Conservation (phyloP, 2,113 vertebrate genomes). For the Hypomesus transpacificus region DNA sequence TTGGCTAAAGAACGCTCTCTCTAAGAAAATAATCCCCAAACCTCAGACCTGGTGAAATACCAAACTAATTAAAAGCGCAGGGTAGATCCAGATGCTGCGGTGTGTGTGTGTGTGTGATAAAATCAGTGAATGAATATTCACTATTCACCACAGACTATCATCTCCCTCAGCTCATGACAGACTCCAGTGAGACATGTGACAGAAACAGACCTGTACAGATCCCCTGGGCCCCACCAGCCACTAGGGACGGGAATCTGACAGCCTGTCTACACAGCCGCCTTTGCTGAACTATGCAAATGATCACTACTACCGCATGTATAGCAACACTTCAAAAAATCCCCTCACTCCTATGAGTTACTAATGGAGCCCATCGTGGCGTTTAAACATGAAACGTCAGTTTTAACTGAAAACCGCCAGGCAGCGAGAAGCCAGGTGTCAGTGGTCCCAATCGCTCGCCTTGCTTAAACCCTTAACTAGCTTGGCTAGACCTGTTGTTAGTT, state of each 20-base stretch:
- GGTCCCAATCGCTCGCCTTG: no score
- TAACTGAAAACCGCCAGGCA: no score
- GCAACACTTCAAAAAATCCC: no score
- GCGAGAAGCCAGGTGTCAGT: no score
- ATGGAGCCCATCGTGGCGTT: no score
- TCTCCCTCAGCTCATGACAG: no score
- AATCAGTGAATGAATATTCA: neutral
- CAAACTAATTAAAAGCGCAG: slow-evolving; percentile 18
- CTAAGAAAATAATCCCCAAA: slow-evolving; percentile 14
- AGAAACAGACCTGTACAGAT: slow-evolving; percentile 22
- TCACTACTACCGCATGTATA: no score
- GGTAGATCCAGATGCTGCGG: neutral
- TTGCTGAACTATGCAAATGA: no score
- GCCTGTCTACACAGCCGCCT: neutral
- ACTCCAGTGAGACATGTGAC: slow-evolving; percentile 9
- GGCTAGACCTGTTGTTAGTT: no score
- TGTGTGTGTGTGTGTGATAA: neutral
- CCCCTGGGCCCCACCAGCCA: neutral
- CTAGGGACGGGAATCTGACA: neutral
- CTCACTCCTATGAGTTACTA: no score
- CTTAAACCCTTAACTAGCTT: no score
- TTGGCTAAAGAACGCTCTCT: slow-evolving; percentile 2
- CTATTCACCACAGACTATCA: neutral
- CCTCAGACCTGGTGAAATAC: slow-evolving; percentile 13
- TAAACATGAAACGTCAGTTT: no score